These are phyloP conservation scores for Bilobella aurantiaca DNA, from an alignment of 1,140 invertebrate genomes.

Conservation along the genomic window DNA sequence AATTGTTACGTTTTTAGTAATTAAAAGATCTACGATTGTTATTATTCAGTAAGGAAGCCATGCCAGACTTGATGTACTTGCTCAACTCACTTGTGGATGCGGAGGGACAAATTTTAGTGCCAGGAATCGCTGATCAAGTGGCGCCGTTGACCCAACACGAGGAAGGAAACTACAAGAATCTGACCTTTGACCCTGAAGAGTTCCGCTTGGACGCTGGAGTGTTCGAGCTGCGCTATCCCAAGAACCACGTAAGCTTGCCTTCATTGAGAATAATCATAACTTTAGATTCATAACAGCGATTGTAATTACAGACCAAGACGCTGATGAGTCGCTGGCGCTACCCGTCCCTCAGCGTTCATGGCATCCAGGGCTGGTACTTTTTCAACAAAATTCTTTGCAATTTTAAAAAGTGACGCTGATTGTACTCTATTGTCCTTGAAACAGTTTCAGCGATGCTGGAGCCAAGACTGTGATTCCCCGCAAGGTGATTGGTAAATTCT, in stretches of 20 bases:
- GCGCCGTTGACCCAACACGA: slow-evolving; percentile 63
- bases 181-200: slow-evolving; percentile 79
- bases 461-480: slow-evolving; percentile 90
- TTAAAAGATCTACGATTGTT: slow-evolving; percentile 19
- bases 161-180: slow-evolving; percentile 63
- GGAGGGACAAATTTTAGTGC: slow-evolving; percentile 70
- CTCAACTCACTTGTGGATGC: slow-evolving; percentile 71
- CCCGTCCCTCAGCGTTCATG: slow-evolving; percentile 81
- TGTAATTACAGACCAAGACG: slow-evolving; percentile 25
- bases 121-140: slow-evolving; percentile 69
- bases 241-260: slow-evolving; percentile 63
- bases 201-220: slow-evolving; percentile 64
- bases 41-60: slow-evolving; percentile 62
- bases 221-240: slow-evolving; percentile 57
- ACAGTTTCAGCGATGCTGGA: slow-evolving; percentile 54
- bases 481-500: slow-evolving; percentile 94
- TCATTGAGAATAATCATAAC: too few relatives aligned
- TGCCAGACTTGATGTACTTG: slow-evolving; percentile 76
- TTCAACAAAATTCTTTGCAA: too few relatives aligned
- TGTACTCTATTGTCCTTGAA: slow-evolving; percentile 38
- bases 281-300: too few relatives aligned
- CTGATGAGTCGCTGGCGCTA: slow-evolving; percentile 86
- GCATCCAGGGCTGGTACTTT: slow-evolving; percentile 89
- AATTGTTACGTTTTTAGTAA: not conserved
- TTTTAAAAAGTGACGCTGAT: slow-evolving; percentile 41